Evolutionary conservation across 2,888 invertebrate species (phyloP).

Genomic region (Quadroppia sp.): DNA sequence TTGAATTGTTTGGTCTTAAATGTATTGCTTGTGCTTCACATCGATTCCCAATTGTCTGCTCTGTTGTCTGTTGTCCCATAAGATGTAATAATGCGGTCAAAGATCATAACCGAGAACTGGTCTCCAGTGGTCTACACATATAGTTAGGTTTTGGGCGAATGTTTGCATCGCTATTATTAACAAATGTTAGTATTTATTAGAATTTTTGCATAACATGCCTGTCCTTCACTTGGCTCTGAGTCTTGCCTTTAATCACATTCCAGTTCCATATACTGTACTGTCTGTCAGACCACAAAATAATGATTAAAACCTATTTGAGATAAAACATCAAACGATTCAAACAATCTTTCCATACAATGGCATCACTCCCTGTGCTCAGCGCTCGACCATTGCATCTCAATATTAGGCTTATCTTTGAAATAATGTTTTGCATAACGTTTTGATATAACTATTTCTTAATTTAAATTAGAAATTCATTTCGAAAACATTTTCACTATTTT

Average conservation of each 20-base stretch:
- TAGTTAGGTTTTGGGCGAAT: too few relatives aligned
- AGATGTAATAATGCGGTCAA: conserved; percentile 19
- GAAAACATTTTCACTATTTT: not conserved
- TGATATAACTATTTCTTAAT: conserved; percentile 1
- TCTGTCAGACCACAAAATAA: not conserved
- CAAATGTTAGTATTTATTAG: not conserved
- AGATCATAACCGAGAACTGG: not conserved
- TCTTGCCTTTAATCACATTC: not conserved
- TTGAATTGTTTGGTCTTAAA: not conserved
- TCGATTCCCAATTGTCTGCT: not conserved
- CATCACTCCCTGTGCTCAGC: too few relatives aligned
- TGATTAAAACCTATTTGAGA: not conserved
- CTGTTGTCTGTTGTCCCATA: not conserved
- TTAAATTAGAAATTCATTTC: not conserved
- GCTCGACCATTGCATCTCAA: not conserved
- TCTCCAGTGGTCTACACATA: not conserved
- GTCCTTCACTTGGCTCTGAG: not conserved
- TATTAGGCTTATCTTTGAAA: not conserved
- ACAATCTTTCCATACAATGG: not conserved
- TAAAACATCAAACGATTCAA: too few relatives aligned
- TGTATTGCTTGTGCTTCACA: too few relatives aligned
- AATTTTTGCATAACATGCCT: not conserved
- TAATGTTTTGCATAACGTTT: not conserved
- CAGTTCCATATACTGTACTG: not conserved
- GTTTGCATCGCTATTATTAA: not conserved